phyloP scores from a whole-genome alignment of 1,140 invertebrate species.

The Drosophila bifasciata region DNA sequence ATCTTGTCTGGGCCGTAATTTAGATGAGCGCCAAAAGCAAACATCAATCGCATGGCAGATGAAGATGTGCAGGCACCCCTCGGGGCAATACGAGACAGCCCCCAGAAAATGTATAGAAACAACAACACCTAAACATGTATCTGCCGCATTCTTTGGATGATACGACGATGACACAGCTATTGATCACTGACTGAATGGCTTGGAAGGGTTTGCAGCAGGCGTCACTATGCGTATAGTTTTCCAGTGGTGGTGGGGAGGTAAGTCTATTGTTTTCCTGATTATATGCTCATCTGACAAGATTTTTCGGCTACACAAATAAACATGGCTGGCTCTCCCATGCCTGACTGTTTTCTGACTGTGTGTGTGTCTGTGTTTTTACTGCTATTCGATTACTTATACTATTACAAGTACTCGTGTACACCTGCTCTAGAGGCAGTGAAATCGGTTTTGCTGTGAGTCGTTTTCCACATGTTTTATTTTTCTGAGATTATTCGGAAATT shows the following conservation, averaged over 20 bases:
- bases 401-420: no score
- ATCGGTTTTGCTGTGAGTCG: conserved; percentile 13
- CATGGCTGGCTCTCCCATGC: no score
- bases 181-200: conserved; percentile 21
- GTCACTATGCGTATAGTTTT: conserved; percentile 7
- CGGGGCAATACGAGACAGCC: conserved; percentile 9
- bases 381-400: no score
- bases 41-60: conserved; percentile 30
- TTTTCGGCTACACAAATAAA: conserved; percentile 1
- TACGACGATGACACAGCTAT: conserved; percentile 16
- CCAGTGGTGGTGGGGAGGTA: conserved; percentile 10
- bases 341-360: no score
- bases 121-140: not conserved
- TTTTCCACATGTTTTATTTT: conserved; percentile 34
- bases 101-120: conserved; percentile 12
- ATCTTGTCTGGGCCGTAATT: conserved; percentile 4
- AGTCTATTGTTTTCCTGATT: conserved; percentile 27
- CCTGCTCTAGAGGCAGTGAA: conserved; percentile 3
- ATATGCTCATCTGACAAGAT: conserved; percentile 36
- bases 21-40: conserved; percentile 14
- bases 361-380: no score
- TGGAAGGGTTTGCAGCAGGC: not conserved
- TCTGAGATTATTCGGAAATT: conserved; percentile 13
- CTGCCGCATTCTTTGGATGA: conserved; percentile 35
- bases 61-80: conserved; percentile 38